Conservation (phyloP, 2,113 vertebrate genomes). For the Petroica traversi region DNA sequence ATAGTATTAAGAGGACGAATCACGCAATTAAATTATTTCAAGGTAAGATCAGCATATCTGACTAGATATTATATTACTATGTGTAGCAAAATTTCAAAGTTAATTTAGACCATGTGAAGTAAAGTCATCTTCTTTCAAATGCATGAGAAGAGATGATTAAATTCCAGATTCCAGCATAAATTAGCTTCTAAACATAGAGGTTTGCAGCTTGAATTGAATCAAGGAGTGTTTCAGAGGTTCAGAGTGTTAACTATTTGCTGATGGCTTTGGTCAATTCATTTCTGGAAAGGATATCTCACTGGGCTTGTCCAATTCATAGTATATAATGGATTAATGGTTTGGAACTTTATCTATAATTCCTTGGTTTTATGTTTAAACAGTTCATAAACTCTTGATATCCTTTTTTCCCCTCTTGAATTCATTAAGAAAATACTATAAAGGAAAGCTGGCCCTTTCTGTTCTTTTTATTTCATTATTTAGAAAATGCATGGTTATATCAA, state of each 20-base stretch:
- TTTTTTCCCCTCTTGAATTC: conserved; percentile 42
- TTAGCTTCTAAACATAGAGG: conserved; percentile 51
- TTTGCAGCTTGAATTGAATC: conserved; percentile 31
- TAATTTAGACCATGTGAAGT: conserved; percentile 43
- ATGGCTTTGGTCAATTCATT: conserved; percentile 3
- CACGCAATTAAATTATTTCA: conserved; percentile 73
- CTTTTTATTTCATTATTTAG: conserved; percentile 20
- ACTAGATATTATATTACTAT: conserved; percentile 61
- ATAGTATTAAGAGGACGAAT: conserved; percentile 56
- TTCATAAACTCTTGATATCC: conserved; percentile 70
- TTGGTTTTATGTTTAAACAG: conserved; percentile 67
- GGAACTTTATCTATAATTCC: conserved; percentile 68
- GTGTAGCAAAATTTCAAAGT: conserved; percentile 63
- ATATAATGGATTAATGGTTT: conserved; percentile 69
- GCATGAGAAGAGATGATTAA: conserved; percentile 63
- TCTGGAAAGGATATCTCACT: conserved; percentile 21
- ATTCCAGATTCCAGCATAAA: conserved; percentile 65
- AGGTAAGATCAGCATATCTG: conserved; percentile 64
- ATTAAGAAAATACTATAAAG: conserved; percentile 46
- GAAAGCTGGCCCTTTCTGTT: not conserved
- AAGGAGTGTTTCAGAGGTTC: conserved; percentile 25
- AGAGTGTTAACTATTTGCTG: conserved; percentile 48
- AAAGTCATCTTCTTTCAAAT: conserved; percentile 50
- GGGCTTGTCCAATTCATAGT: conserved; percentile 31
- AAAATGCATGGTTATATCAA: not conserved